A percentile compares a stretch with the other conserved stretches of the same genome.
phyloP scores from a whole-genome alignment of 2,113 vertebrate species.

The Myiopsitta monachus region DNA sequence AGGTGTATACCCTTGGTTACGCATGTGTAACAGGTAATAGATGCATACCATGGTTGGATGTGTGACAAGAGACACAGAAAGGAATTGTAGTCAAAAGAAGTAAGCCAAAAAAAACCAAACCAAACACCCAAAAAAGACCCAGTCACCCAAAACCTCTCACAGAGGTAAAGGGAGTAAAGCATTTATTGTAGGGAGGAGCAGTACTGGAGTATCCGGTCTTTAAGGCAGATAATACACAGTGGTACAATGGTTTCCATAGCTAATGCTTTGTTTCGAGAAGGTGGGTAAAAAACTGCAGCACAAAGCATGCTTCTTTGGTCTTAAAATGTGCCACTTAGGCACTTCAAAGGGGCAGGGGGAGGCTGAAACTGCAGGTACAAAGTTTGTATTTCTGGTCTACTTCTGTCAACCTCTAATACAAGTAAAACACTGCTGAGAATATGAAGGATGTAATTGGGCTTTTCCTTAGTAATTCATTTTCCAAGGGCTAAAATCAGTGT shows the following conservation, averaged over 20 bases:
- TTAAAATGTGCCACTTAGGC: neutral
- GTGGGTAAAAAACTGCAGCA: neutral
- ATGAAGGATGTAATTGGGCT: neutral
- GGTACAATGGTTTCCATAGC: neutral
- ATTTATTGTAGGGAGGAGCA: neutral
- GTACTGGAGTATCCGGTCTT: neutral
- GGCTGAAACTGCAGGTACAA: neutral
- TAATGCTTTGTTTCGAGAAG: neutral
- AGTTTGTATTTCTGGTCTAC: neutral
- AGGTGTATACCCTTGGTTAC: neutral
- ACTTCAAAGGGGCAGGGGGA: neutral
- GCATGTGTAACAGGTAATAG: neutral
- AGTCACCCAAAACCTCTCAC: neutral
- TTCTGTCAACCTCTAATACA: neutral
- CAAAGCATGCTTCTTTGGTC: neutral
- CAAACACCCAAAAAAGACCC: neutral
- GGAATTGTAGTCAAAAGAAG: neutral
- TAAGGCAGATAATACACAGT: neutral
- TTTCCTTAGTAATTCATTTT: neutral
- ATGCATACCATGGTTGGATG: neutral
- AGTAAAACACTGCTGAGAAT: neutral
- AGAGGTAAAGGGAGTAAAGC: neutral
- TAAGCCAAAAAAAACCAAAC: neutral
- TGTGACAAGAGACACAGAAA: neutral
- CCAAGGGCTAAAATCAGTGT: neutral